Percentiles rank a stretch among this genome's conserved stretches.
These are phyloP conservation scores for Stegophylla sp. DNA, from an alignment of 2,888 invertebrate genomes.

Conservation along the genomic window DNA sequence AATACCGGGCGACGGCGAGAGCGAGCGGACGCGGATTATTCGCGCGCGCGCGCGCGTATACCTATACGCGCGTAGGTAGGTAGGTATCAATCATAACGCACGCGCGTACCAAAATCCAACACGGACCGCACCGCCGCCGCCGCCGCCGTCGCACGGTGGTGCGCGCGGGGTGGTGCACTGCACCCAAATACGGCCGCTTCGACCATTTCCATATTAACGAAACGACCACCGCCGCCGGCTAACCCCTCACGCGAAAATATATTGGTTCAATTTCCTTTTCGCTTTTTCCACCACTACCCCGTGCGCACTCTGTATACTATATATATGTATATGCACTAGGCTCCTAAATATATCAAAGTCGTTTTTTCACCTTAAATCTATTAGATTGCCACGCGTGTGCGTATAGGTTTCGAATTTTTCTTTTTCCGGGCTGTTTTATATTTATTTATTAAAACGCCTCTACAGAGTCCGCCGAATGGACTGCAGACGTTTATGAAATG, in stretches of 20 bases:
- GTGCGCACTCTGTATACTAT: too few species aligned
- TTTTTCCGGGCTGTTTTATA: slow-evolving; percentile 8
- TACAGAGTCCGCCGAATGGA: background rate
- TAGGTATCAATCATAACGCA: slow-evolving; percentile 40
- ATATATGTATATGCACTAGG: too few species aligned
- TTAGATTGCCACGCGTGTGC: background rate
- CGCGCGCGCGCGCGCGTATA: background rate
- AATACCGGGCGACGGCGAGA: too few species aligned
- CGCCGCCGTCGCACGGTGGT: too few species aligned
- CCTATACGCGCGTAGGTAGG: background rate
- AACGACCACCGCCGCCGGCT: background rate
- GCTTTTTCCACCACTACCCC: background rate
- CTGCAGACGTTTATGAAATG: slow-evolving; percentile 47
- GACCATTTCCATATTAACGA: slow-evolving; percentile 45
- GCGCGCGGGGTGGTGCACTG: too few species aligned
- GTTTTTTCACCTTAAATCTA: slow-evolving; percentile 39
- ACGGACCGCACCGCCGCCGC: background rate
- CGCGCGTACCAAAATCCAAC: slow-evolving; percentile 12
- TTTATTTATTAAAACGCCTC: slow-evolving; percentile 27
- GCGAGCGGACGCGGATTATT: background rate
- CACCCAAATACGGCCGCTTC: background rate
- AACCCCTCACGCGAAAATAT: slow-evolving; percentile 33
- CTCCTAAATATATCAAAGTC: slow-evolving; percentile 54
- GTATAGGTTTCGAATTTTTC: slow-evolving; percentile 33
- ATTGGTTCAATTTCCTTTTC: slow-evolving; percentile 57